phyloP scores from a whole-genome alignment of 2,113 vertebrate species.

The Callaeas wilsoni region DNA sequence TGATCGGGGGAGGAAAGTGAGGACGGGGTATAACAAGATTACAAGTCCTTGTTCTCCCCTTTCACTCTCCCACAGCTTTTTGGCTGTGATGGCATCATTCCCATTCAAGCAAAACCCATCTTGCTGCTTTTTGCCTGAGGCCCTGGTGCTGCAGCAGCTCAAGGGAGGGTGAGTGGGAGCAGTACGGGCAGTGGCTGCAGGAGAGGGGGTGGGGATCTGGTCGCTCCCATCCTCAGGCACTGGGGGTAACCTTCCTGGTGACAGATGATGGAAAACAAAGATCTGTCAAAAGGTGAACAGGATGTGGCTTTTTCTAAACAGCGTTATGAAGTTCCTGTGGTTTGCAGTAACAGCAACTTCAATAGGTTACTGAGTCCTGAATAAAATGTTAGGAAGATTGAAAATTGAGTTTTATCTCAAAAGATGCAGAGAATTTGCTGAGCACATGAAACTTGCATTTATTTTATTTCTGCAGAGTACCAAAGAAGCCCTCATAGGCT shows the following conservation, averaged over 20 bases:
- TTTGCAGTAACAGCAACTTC: not conserved
- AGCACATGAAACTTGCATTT: not conserved
- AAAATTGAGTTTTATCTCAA: not conserved
- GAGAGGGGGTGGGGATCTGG: not conserved
- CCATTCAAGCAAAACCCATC: not conserved
- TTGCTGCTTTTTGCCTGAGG: not conserved
- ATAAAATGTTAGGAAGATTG: not conserved
- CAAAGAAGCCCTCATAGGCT: not conserved
- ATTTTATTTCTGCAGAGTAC: not conserved
- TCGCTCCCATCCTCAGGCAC: accelerated
- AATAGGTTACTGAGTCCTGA: not conserved
- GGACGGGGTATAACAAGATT: not conserved
- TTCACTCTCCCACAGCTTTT: not conserved
- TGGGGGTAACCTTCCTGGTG: not conserved
- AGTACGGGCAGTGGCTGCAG: not conserved
- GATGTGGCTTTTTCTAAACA: not conserved
- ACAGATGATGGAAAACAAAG: not conserved
- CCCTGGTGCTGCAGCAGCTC: not conserved
- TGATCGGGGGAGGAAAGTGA: slow-evolving; percentile 8
- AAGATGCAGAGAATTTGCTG: not conserved
- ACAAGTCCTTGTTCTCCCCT: not conserved
- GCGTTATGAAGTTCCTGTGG: not conserved
- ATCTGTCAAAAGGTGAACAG: not conserved
- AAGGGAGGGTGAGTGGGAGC: not conserved
- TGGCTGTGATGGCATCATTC: not conserved